Evolutionary conservation across 2,113 vertebrate genomes (phyloP).

Genomic region (Cygnus buccinator): DNA sequence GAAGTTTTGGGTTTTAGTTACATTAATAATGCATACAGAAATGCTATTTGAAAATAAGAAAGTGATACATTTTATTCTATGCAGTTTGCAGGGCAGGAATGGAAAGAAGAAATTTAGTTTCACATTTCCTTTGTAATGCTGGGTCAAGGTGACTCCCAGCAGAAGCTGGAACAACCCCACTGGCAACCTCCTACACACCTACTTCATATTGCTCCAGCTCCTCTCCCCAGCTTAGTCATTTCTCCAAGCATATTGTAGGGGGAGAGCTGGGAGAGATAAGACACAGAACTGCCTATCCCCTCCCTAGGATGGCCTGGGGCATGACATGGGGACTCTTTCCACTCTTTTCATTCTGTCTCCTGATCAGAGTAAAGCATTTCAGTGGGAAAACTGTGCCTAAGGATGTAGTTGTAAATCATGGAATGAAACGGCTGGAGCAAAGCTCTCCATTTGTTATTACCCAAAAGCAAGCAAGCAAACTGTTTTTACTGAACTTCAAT

Average conservation of each 20-base stretch:
- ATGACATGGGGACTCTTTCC: neutral
- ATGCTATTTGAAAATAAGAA: slow-evolving; percentile 52
- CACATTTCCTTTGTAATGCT: neutral
- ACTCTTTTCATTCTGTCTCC: neutral
- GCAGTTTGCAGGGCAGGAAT: neutral
- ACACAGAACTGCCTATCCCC: neutral
- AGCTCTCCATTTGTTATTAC: neutral
- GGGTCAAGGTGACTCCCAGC: slow-evolving; percentile 51
- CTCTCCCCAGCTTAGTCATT: slow-evolving; percentile 34
- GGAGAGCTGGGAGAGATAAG: neutral
- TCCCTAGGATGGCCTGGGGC: neutral
- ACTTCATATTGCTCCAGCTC: slow-evolving; percentile 11
- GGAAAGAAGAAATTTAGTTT: slow-evolving; percentile 39
- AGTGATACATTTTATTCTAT: slow-evolving; percentile 30
- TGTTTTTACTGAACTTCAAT: neutral
- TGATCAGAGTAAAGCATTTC: neutral
- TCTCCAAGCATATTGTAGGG: neutral
- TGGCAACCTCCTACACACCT: slow-evolving; percentile 40
- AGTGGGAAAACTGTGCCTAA: neutral
- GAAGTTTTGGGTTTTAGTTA: slow-evolving; percentile 51
- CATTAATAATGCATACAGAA: slow-evolving; percentile 66
- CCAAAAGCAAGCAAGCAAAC: neutral
- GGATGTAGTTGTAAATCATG: neutral
- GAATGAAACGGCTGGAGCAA: neutral
- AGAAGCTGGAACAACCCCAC: slow-evolving; percentile 32